Evolutionary conservation across 2,113 vertebrate genomes (phyloP).

Genomic region (Hassar affinis): DNA sequence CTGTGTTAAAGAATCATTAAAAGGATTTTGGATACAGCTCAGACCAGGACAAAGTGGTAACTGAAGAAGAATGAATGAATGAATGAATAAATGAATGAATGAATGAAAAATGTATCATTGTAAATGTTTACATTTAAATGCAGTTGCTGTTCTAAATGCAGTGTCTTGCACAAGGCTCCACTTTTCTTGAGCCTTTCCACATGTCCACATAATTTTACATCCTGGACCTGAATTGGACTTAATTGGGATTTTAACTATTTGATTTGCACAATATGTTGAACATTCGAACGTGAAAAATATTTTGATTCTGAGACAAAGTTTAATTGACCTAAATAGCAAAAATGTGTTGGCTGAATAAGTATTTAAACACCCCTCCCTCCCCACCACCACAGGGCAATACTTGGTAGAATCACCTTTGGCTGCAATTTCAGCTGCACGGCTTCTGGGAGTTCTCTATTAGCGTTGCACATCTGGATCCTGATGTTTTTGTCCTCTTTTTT

Average conservation of each 20-base stretch:
- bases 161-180: background rate
- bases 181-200: background rate
- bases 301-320: background rate
- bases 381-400: background rate
- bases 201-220: background rate
- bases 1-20: background rate
- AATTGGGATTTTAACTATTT: background rate
- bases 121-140: background rate
- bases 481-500: background rate
- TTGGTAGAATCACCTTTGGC: conserved; percentile 17
- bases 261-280: background rate
- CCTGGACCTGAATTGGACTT: background rate
- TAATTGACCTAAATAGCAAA: background rate
- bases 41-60: background rate
- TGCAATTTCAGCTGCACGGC: background rate
- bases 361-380: background rate
- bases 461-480: conserved; percentile 7
- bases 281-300: background rate
- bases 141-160: too few species aligned
- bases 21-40: background rate
- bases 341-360: background rate
- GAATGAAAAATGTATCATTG: background rate
- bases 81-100: background rate
- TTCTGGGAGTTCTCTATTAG: background rate
- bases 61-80: background rate